Evolutionary conservation across 92 coral and sea anemone genomes (phyloP).

Genomic region (Porites divaricata): DNA sequence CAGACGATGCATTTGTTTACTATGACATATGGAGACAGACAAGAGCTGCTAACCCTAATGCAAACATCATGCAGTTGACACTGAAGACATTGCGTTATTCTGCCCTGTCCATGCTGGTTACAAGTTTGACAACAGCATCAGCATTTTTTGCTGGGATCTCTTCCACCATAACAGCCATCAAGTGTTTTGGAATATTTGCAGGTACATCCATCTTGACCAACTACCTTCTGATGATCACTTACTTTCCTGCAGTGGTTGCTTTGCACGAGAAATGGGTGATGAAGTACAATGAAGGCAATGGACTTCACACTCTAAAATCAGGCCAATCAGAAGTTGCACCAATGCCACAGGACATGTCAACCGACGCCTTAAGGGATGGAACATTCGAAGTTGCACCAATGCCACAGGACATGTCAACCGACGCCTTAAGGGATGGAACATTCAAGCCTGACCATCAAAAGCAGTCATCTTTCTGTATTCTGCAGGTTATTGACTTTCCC

Average conservation of each 20-base stretch:
- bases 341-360: constrained; percentile 25
- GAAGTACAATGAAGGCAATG: constrained; percentile 57
- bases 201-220: constrained; percentile 87
- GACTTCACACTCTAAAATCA: not conserved
- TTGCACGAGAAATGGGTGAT: constrained; percentile 82
- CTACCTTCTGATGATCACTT: constrained; percentile 91
- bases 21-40: constrained; percentile 96
- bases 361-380: not conserved
- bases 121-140: constrained; percentile 96
- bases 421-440: not conserved
- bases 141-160: constrained; percentile 92
- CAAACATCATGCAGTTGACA: constrained; percentile 66
- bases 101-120: constrained; percentile 94
- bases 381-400: not conserved
- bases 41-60: constrained; percentile 68
- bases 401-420: constrained; percentile 30
- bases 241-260: constrained; percentile 88
- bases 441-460: not conserved
- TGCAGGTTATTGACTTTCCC: constrained; percentile 75
- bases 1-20: constrained; percentile 96
- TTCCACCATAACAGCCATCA: constrained; percentile 85
- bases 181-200: constrained; percentile 89
- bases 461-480: constrained; percentile 7
- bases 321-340: constrained; percentile 4
- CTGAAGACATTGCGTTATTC: constrained; percentile 89